phyloP scores from a whole-genome alignment of 2,888 invertebrate species.

The Drepana falcataria region DNA sequence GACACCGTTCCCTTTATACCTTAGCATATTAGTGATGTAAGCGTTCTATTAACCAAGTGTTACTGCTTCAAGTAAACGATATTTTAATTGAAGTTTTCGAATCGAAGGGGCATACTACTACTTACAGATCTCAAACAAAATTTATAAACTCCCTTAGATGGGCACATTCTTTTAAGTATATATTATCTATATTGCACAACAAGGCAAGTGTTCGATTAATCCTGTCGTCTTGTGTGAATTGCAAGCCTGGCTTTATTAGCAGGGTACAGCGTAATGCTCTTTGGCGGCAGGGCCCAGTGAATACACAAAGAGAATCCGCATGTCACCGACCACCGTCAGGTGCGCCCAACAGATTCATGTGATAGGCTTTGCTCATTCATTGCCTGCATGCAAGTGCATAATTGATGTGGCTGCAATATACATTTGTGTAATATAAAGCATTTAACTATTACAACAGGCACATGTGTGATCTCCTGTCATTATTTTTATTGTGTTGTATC shows the following conservation, averaged over 20 bases:
- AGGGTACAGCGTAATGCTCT: constrained; percentile 39
- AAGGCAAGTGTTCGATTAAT: constrained; percentile 6
- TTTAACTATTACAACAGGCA: neutral
- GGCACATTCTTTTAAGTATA: too few species aligned
- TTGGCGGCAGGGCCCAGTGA: constrained; percentile 18
- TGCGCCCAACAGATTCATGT: constrained; percentile 49
- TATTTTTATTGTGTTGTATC: too few species aligned
- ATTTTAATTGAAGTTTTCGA: too few species aligned
- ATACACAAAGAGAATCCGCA: constrained; percentile 56
- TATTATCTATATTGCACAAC: too few species aligned
- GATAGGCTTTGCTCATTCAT: constrained; percentile 57
- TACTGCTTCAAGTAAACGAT: too few species aligned
- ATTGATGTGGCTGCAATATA: constrained; percentile 31
- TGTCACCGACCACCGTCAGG: constrained; percentile 50
- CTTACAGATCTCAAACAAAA: too few species aligned
- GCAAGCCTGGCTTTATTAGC: constrained; percentile 26
- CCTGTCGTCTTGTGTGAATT: constrained; percentile 25
- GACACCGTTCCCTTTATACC: constrained; percentile 35
- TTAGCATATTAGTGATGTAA: constrained; percentile 14
- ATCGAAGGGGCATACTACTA: too few species aligned
- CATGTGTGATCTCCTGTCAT: too few species aligned
- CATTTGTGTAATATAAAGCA: too few species aligned
- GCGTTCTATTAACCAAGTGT: constrained; percentile 9
- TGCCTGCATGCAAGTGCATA: constrained; percentile 41
- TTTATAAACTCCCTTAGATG: too few species aligned